A percentile compares a stretch with the other conserved stretches of the same genome.
These are phyloP conservation scores for Colaptes auratus DNA, from an alignment of 2,113 vertebrate species.

Conservation along the genomic window DNA sequence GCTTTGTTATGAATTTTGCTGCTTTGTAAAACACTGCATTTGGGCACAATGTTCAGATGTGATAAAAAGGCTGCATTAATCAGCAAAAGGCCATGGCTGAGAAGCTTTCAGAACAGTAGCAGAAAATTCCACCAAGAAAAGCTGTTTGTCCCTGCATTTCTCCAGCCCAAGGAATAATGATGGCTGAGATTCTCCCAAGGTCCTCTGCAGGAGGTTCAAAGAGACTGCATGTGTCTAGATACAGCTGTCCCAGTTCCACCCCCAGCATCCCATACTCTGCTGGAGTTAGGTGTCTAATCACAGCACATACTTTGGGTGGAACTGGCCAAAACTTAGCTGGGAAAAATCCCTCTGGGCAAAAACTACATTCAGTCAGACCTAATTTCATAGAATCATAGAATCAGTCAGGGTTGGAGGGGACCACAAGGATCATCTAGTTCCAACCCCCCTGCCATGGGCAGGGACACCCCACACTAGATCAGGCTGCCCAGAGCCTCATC, in stretches of 20 bases:
- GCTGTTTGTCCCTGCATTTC: not conserved
- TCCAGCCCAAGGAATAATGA: not conserved
- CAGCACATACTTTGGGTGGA: not conserved
- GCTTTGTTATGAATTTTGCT: constrained; percentile 53
- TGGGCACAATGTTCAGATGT: constrained; percentile 34
- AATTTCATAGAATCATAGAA: not conserved
- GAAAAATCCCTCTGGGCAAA: not conserved
- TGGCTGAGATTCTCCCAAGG: not conserved
- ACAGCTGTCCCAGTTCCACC: not conserved
- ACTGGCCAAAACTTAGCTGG: not conserved
- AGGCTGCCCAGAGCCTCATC: too few species aligned
- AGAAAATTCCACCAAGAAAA: constrained; percentile 26
- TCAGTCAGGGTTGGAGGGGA: too few species aligned
- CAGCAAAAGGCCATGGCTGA: constrained; percentile 50
- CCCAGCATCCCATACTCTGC: not conserved
- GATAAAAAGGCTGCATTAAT: constrained; percentile 57
- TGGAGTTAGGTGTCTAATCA: not conserved
- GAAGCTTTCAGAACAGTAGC: not conserved
- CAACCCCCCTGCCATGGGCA: too few species aligned
- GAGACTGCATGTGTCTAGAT: not conserved
- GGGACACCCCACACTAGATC: too few species aligned
- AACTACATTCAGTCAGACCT: not conserved
- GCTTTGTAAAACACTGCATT: constrained; percentile 53
- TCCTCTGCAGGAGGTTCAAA: not conserved
- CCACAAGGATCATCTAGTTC: too few species aligned